phyloP scores from a whole-genome alignment of 2,888 invertebrate species.

The Adelphocoris suturalis region DNA sequence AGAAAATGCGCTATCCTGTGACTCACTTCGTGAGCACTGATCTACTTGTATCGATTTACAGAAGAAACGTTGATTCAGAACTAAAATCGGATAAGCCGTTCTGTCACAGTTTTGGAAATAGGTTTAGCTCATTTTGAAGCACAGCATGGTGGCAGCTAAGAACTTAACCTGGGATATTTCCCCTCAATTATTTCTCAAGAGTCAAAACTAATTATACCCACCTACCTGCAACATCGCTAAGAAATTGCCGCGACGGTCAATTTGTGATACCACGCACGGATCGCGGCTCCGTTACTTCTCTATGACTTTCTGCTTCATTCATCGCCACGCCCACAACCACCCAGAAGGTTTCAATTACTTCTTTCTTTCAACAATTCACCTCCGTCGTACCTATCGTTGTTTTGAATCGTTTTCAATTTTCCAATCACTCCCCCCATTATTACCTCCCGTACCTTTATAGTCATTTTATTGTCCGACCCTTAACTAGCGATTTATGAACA shows the following conservation, averaged over 20 bases:
- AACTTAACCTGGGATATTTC: too few species aligned
- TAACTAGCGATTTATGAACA: not conserved
- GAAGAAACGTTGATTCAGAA: too few species aligned
- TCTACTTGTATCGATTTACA: too few species aligned
- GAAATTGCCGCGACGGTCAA: not conserved
- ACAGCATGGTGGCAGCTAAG: too few species aligned
- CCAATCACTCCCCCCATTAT: not conserved
- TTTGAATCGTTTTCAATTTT: constrained; percentile 16
- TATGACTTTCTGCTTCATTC: not conserved
- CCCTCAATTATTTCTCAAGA: too few species aligned
- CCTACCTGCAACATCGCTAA: too few species aligned
- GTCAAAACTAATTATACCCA: too few species aligned
- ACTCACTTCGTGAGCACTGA: too few species aligned
- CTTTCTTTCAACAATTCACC: not conserved
- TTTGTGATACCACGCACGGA: constrained; percentile 3
- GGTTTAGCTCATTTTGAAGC: too few species aligned
- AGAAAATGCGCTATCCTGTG: too few species aligned
- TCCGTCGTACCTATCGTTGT: not conserved
- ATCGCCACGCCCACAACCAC: not conserved
- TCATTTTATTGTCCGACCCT: not conserved
- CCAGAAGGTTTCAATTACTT: constrained; percentile 22
- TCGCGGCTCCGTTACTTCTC: constrained; percentile 1
- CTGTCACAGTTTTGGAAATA: too few species aligned
- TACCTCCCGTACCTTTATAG: not conserved
- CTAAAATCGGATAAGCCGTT: too few species aligned